Base-by-base conservation (phyloP, 2,113 vertebrate genomes). In the Sarotherodon lohbergeri region DNA sequence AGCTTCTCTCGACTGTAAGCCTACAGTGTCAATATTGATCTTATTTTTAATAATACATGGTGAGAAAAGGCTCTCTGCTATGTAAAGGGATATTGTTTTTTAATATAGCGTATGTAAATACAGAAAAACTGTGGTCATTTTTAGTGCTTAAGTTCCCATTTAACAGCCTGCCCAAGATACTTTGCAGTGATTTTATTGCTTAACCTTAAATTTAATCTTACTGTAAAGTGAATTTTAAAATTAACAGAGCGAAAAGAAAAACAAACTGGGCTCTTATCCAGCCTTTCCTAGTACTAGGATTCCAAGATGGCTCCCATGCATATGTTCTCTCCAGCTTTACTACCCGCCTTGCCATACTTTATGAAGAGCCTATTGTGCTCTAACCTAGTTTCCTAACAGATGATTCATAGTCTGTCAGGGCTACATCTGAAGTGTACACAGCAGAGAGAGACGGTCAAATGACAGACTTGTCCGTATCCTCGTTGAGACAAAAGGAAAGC, bases 311-410 rank as follows among this genome's bases (percentile, higher is more conserved):
- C 90, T 4, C 36, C 84, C 12, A 1, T 8, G 68, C 61, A 88
- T 83, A 85, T 63, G 61, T 89, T 84, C 78, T 79, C 63, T 48
- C 22, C 82, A 5, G 57, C 88, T 87, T 93, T 88, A 87, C 85
- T 83, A 81, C 82, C 88, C 63, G 81, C 79, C 86, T 90, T 14
- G 82, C 81, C 71, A 90, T 43, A 46, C 88, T 85, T 89, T 85
- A 92, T 93, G 94, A 95, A 94, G 92, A 93, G 92, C 80, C 92
- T 87, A 91, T 96, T 96, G 95, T 95, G 86, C 88, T 93, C 85
- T 93, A 95, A 95, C 95, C 95, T 87, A 94, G 89, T 95, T 95
- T 95, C 87, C 89, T 80, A 88, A 84, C 91, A 90, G 87, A 93
- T 94, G 93, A 96, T 92, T 95, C 94, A 95, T 90, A 82, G 92